phyloP scores from a whole-genome alignment of 2,888 invertebrate genomes.

The Nephrotoma flavescens region DNA sequence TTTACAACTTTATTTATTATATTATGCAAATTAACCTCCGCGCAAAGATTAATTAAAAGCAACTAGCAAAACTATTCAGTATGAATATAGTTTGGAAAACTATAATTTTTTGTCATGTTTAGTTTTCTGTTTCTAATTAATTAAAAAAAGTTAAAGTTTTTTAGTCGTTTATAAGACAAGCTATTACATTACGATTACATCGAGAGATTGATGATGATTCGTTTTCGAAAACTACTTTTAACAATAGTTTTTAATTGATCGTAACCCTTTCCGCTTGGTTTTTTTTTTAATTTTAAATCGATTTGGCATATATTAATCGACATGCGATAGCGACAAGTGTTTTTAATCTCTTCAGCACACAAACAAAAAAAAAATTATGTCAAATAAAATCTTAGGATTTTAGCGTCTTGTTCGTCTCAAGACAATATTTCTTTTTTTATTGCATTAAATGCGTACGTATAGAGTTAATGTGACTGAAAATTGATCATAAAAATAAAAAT shows the following conservation, averaged over 20 bases:
- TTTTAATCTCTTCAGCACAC: neutral
- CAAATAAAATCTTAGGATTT: neutral
- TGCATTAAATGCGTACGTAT: neutral
- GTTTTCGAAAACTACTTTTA: neutral
- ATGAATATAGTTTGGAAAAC: neutral
- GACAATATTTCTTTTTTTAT: neutral
- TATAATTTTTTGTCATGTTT: neutral
- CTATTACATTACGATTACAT: neutral
- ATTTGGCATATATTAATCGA: neutral
- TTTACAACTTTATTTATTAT: neutral
- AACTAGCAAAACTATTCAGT: neutral
- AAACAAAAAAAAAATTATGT: neutral
- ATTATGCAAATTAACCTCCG: neutral
- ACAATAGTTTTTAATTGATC: neutral
- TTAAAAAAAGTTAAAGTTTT: neutral
- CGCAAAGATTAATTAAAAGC: neutral
- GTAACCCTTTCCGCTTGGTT: neutral
- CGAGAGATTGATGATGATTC: neutral
- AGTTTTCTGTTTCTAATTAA: neutral
- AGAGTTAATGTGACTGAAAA: neutral
- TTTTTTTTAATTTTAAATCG: neutral
- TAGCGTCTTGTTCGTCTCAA: neutral
- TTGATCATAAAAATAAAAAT: neutral
- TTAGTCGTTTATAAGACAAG: neutral
- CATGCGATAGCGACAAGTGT: neutral